phyloP scores from a whole-genome alignment of 2,113 vertebrate species.

The Collichthys lucidus region DNA sequence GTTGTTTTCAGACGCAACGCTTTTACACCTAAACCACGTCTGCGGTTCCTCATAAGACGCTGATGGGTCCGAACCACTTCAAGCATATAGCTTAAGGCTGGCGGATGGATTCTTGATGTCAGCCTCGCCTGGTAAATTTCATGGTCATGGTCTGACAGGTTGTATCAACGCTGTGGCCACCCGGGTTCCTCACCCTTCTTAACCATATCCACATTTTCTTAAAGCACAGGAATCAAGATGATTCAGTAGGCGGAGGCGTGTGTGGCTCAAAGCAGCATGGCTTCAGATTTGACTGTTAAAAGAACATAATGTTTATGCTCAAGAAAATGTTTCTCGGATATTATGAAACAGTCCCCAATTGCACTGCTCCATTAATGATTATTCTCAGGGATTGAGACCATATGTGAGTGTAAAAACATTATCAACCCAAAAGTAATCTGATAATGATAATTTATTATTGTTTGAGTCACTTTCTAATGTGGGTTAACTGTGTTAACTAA shows the following conservation, averaged over 20 bases:
- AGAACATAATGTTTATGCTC: constrained; percentile 9
- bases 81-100: too few relatives aligned
- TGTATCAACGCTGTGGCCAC: constrained; percentile 63
- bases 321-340: constrained; percentile 1
- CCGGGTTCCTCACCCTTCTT: constrained; percentile 57
- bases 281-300: constrained; percentile 16
- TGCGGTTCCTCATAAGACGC: too few relatives aligned
- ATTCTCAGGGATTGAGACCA: not conserved
- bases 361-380: not conserved
- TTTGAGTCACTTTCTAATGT: not conserved
- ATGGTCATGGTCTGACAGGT: constrained; percentile 68
- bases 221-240: constrained; percentile 63
- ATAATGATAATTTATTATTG: not conserved
- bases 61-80: too few relatives aligned
- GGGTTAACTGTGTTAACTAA: not conserved
- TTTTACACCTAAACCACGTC: too few relatives aligned
- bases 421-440: too few relatives aligned
- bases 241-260: too few relatives aligned
- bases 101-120: too few relatives aligned
- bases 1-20: too few relatives aligned
- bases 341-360: not conserved
- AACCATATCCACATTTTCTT: constrained; percentile 46
- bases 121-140: too few relatives aligned
- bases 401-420: not conserved
- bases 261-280: constrained; percentile 17